Evolutionary conservation across 23 tunicate genomes (phyloP), one percentile per base, ranked within the genome.

Genomic region (Phallusia fumigata): DNA sequence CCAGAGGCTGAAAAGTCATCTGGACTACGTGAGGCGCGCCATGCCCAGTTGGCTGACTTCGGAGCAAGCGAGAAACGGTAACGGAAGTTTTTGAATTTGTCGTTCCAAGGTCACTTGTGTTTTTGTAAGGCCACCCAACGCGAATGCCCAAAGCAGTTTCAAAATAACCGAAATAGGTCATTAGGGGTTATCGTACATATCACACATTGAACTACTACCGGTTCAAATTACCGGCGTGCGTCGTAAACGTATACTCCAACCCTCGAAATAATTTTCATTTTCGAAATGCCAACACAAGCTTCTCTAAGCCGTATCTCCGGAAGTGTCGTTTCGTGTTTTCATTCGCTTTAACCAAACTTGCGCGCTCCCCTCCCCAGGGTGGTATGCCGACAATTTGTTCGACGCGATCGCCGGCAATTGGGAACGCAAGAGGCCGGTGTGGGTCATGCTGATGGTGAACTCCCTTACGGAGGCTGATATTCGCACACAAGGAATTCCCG

Each of bases 381-480:
- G 36, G 40, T 74, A 74, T 74, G 40, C 35, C 44, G 77, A 49
- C 44, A n/a, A n/a, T 31, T 19, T 82, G 77, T 83, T 74, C 65
- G 53, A 52, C 5, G 76, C 78, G 18, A 79, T 85, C 24, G 83
- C 72, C 47, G 89, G 89, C 24, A 79, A 79, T 24, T 85, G 89
- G 89, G 79, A 85, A 45, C 78, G 79, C 33, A 85, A 79, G 74
- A 79, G 80, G 72, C 89, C 89, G 69, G 69, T 85, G 19, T 85
- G 89, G 89, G 75, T 85, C 58, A 78, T 85, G 89, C 35, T 85
- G 74, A 79, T 78, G 83, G 65, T 85, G 30, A 79, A 79, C 47
- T 79, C 83, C 30, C 89, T 85, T 19, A 85, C 89, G 32, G 79
- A 85, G 45, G 79, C 83, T 28, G 89, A 79, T 18, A 49, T 85